Evolutionary conservation across 2,797 vertebrate genomes (phyloP).

Genomic region (Euthynnus affinis): DNA sequence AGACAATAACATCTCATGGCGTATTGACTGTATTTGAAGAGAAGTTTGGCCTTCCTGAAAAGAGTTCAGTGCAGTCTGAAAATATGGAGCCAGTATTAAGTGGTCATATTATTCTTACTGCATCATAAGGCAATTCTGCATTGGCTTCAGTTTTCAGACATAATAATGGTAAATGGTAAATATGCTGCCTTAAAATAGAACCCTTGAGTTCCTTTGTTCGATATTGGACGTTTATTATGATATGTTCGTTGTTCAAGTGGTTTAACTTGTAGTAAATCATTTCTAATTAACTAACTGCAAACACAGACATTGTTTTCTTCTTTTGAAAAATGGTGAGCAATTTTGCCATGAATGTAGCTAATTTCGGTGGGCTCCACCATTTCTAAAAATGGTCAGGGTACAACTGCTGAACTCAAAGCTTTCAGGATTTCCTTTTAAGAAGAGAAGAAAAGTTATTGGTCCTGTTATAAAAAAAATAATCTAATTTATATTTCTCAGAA

Average conservation of each 20-base stretch:
- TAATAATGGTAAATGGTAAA: background rate
- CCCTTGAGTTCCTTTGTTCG: background rate
- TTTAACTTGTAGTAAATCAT: background rate
- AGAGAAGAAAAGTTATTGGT: background rate
- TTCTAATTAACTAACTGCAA: constrained; percentile 15
- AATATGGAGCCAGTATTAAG: background rate
- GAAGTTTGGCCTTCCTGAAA: too few relatives aligned
- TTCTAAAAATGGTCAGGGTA: background rate
- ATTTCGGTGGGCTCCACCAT: background rate
- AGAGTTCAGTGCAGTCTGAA: background rate
- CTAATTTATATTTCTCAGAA: constrained; percentile 34
- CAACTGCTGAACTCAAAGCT: background rate
- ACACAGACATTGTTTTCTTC: constrained; percentile 5
- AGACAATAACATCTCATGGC: background rate
- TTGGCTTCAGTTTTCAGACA: constrained; percentile 1
- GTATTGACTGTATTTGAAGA: too few relatives aligned
- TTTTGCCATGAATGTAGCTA: background rate
- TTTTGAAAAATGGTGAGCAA: background rate
- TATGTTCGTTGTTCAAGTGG: background rate
- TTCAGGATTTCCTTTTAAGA: background rate
- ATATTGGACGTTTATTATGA: background rate
- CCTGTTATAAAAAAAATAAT: constrained; percentile 15
- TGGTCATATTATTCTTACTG: background rate
- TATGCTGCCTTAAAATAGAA: background rate
- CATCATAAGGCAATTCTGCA: background rate